Conservation (phyloP, 2,113 vertebrate species). For the Psilopogon haemacephalus region DNA sequence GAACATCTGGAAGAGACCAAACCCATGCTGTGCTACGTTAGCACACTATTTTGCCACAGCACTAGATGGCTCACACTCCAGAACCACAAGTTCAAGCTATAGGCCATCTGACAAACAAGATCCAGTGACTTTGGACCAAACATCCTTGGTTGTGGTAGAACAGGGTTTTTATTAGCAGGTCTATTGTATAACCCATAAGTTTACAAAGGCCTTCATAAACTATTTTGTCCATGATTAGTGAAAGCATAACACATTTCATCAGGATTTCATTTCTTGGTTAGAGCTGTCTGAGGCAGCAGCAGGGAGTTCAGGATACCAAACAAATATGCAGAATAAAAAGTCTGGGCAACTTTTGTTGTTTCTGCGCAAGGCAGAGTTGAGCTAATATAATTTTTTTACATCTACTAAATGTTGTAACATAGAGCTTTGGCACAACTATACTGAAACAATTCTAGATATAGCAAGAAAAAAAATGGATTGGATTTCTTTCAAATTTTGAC, state of each 20-base stretch:
- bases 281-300: not conserved
- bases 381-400: not conserved
- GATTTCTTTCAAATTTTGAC: not conserved
- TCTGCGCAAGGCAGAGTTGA: not conserved
- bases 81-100: not conserved
- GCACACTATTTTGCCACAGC: not conserved
- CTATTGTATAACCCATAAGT: not conserved
- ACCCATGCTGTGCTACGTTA: not conserved
- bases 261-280: not conserved
- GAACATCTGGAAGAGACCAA: conserved; percentile 40
- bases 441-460: not conserved
- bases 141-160: not conserved
- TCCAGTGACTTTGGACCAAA: not conserved
- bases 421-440: not conserved
- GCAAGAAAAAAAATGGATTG: not conserved
- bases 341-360: not conserved
- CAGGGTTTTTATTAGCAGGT: not conserved
- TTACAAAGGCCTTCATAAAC: not conserved
- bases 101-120: not conserved
- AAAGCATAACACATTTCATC: not conserved
- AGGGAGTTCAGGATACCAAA: not conserved
- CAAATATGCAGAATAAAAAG: not conserved
- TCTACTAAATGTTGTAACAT: not conserved
- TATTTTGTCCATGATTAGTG: not conserved
- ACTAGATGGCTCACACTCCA: not conserved